Base-by-base conservation (phyloP, 2,113 vertebrate species). In the Paratilapia polleni region DNA sequence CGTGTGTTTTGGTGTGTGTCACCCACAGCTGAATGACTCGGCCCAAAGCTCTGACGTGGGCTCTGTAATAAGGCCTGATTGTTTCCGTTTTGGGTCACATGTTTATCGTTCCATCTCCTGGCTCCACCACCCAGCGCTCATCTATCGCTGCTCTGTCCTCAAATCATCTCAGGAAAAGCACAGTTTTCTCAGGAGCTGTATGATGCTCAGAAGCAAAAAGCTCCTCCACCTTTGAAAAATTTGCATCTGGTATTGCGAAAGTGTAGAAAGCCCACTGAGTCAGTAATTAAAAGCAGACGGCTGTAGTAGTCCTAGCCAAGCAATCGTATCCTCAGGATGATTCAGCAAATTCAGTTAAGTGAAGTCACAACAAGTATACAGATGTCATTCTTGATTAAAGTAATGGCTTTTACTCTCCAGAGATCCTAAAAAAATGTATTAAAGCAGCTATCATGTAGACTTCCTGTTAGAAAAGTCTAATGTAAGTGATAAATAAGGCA, bases 31-130 rank as follows among this genome's bases (percentile, higher is more conserved):
- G 17, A 82, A 78, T 70, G 85, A 38, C 89, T 87, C 77, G 80
- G 80, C 90, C 90, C 90, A 58, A 70, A 66, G 52, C 86, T 90
- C 88, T 94, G 95, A 95, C 94, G 92, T 94, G 17, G 61, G 90
- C 78, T 81, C 92, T 91, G 86, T 95, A 94, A 94, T 93, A 77
- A 79, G 80, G 88, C 36, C 91, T 93, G 86, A 92, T 94, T 90
- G 79, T 91, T 93, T 92, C 93, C 90, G 91, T 57, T 95, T 90
- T 93, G 87, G 81, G 76, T 93, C 90, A 92, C 85, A 84, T 88
- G 81, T 52, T 91, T 95, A 96, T 95, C 94, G 20, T 36, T 75
- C 11, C 81, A 94, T 93, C 92, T 89, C 77, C 74, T 61, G 56
- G 62, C 88, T 90, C 81, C 85, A 87, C 93, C 94, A 93, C 91